Conservation (phyloP, 2,113 vertebrate species). For the Hystrix brachyura region DNA sequence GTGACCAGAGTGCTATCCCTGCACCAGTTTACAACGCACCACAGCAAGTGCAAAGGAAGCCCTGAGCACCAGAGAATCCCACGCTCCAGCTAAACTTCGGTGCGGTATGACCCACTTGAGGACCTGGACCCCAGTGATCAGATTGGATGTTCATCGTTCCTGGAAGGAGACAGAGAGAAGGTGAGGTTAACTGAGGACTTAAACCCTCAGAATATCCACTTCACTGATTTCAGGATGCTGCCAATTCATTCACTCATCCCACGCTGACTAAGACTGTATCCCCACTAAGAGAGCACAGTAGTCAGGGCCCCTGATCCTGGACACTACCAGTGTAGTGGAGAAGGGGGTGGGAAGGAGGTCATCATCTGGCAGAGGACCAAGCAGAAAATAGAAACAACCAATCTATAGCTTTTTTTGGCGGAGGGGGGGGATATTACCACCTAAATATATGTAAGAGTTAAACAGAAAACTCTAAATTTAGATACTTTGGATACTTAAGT, state of each 20-base stretch:
- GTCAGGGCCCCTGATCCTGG: fast-evolving
- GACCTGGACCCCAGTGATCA: background rate
- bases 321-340: background rate
- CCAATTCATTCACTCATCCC: background rate
- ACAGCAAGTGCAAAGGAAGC: background rate
- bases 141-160: background rate
- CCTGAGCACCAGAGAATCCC: background rate
- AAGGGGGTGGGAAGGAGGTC: background rate
- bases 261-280: background rate
- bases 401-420: background rate
- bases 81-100: background rate
- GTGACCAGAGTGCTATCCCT: background rate
- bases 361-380: background rate
- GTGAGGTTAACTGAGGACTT: background rate
- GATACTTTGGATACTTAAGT: slow-evolving; percentile 1
- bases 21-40: background rate
- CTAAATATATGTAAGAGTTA: background rate
- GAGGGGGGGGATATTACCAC: background rate
- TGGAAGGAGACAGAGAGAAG: background rate
- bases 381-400: background rate
- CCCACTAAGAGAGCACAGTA: background rate
- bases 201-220: background rate
- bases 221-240: background rate
- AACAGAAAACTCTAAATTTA: slow-evolving; percentile 4
- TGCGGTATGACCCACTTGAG: background rate